These are phyloP conservation scores for Acipenser transmontanus DNA, from an alignment of 2,797 vertebrate species.

Conservation along the genomic window DNA sequence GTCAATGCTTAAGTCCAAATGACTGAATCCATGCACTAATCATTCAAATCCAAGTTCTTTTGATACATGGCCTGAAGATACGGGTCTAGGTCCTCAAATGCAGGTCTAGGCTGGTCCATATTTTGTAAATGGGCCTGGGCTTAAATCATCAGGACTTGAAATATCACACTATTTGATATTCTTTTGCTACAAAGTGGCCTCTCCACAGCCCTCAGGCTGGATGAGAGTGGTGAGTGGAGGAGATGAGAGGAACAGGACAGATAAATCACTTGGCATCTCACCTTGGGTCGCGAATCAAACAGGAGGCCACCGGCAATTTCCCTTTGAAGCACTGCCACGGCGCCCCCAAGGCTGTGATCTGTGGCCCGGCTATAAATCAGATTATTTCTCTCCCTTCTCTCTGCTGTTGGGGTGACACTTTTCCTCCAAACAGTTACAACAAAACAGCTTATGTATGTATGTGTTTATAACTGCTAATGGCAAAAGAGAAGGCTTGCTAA, in stretches of 20 bases:
- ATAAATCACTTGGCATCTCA: slow-evolving; percentile 76
- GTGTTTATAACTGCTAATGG: too few species aligned
- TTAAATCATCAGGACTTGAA: slow-evolving; percentile 13
- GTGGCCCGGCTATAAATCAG: slow-evolving; percentile 74
- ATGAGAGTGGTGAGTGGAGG: slow-evolving; percentile 35
- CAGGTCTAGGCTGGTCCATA: too few species aligned
- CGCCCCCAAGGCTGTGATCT: slow-evolving; percentile 68
- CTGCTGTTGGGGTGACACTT: slow-evolving; percentile 2
- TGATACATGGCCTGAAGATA: too few species aligned
- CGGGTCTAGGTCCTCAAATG: too few species aligned
- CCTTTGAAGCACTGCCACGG: slow-evolving; percentile 72
- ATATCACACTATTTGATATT: slow-evolving; percentile 12
- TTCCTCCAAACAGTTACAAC: background rate
- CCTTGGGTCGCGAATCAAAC: slow-evolving; percentile 72
- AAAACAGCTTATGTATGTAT: background rate
- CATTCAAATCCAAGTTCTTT: too few species aligned
- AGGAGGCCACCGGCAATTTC: slow-evolving; percentile 72
- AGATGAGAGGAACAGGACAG: slow-evolving; percentile 61
- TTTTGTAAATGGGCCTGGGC: too few species aligned
- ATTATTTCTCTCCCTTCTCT: slow-evolving; percentile 37
- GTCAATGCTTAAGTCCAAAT: too few species aligned
- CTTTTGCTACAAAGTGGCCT: slow-evolving; percentile 4
- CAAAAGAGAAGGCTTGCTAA: too few species aligned
- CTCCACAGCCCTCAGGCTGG: slow-evolving; percentile 25
- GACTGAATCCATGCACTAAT: too few species aligned